Evolutionary conservation across 2,797 vertebrate genomes (phyloP).

Genomic region (Erithacus rubecula): DNA sequence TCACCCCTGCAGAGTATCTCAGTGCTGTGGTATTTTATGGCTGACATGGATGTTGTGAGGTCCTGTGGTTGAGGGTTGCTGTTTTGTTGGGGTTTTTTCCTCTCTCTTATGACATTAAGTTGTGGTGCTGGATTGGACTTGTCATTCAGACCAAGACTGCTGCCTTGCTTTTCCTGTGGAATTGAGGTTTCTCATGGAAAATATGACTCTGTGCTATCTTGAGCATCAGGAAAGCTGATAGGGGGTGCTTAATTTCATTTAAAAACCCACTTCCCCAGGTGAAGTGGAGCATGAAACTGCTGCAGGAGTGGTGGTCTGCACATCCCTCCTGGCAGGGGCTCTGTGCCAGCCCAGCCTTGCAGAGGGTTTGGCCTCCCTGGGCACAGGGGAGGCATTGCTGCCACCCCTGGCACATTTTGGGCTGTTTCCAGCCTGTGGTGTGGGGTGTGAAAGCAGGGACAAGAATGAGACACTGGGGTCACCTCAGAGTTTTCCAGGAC

Average conservation of each 20-base stretch:
- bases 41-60: conserved; percentile 58
- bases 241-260: conserved; percentile 42
- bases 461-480: not conserved
- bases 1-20: conserved; percentile 47
- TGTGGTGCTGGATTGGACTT: conserved; percentile 64
- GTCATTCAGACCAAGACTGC: conserved; percentile 58
- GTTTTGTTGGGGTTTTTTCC: conserved; percentile 26
- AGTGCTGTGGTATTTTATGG: conserved; percentile 58
- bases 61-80: conserved; percentile 48
- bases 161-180: conserved; percentile 73
- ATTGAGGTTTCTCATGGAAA: conserved; percentile 80
- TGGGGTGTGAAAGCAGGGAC: not conserved
- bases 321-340: not conserved
- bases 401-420: fast-evolving
- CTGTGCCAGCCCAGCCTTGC: not conserved
- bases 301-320: not conserved
- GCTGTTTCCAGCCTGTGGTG: not conserved
- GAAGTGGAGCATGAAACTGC: conserved; percentile 25
- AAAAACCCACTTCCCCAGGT: conserved; percentile 51
- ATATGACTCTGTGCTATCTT: conserved; percentile 66
- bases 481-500: not conserved
- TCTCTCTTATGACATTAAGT: conserved; percentile 41
- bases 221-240: conserved; percentile 56
- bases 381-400: not conserved
- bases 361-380: not conserved